Evolutionary conservation across 2,888 invertebrate genomes (phyloP).

Genomic region (Melanargia galathea): DNA sequence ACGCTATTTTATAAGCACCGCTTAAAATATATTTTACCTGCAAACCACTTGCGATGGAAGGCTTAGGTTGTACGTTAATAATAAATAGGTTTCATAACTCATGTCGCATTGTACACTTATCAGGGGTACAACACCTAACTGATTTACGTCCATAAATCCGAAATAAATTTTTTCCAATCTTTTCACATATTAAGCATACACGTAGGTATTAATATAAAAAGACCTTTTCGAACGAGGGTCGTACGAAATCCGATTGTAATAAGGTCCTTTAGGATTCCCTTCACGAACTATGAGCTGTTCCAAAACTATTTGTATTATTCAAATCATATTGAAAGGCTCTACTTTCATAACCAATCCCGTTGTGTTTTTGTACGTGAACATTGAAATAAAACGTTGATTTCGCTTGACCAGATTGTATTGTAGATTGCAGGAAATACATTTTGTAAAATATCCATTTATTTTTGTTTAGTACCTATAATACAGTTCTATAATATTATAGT

Average conservation of each 20-base stretch:
- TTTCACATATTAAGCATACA: conserved; percentile 26
- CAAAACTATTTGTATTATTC: conserved; percentile 48
- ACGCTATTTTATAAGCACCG: too few relatives aligned
- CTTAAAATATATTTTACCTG: too few relatives aligned
- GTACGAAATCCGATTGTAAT: conserved; percentile 30
- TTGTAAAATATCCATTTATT: not conserved
- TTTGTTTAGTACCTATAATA: not conserved
- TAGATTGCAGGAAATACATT: not conserved
- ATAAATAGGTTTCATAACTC: not conserved
- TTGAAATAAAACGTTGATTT: conserved; percentile 18
- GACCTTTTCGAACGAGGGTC: conserved; percentile 27
- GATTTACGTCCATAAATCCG: not conserved
- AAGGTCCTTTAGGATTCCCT: conserved; percentile 36
- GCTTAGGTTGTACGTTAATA: too few relatives aligned
- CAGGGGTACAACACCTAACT: not conserved
- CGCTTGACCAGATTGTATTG: conserved; percentile 14
- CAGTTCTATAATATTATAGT: too few relatives aligned
- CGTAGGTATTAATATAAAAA: conserved; percentile 21
- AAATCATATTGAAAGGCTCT: conserved; percentile 42
- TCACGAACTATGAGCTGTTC: conserved; percentile 37
- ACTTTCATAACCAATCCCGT: conserved; percentile 36
- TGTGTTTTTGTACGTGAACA: conserved; percentile 24
- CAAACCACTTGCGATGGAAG: too few relatives aligned
- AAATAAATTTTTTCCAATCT: conserved; percentile 9
- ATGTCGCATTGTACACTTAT: conserved; percentile 2